Percentiles rank a stretch among this genome's conserved stretches.
Conservation (phyloP, 2,888 invertebrate species). For the Rhyacophila evoluta region DNA sequence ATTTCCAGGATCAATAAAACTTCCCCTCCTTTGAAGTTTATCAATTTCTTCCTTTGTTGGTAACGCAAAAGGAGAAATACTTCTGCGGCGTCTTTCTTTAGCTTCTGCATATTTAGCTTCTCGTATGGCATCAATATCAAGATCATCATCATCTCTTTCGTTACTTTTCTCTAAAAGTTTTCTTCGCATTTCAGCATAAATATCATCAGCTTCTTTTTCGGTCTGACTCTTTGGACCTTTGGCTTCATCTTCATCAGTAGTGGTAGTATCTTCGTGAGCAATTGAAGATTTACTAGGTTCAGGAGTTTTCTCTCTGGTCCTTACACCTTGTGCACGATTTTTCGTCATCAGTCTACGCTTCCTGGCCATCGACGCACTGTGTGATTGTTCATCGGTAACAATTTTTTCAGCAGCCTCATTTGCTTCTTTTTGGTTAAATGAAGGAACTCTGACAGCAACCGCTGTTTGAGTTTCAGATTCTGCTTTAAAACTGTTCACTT, state of each 20-base stretch:
- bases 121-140: constrained; percentile 65
- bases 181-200: constrained; percentile 68
- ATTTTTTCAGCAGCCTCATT: constrained; percentile 56
- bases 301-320: constrained; percentile 68
- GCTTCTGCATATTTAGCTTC: constrained; percentile 65
- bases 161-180: constrained; percentile 64
- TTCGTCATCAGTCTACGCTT: constrained; percentile 74
- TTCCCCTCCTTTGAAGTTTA: constrained; percentile 64
- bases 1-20: constrained; percentile 67
- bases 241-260: constrained; percentile 65
- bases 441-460: constrained; percentile 59
- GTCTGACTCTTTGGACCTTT: constrained; percentile 61
- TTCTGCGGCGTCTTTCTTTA: constrained; percentile 66
- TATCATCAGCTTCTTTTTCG: constrained; percentile 68
- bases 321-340: constrained; percentile 67
- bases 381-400: constrained; percentile 64
- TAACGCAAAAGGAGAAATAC: constrained; percentile 69
- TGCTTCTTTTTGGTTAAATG: constrained; percentile 59
- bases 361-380: constrained; percentile 69
- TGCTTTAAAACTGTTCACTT: constrained; percentile 60
- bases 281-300: constrained; percentile 67
- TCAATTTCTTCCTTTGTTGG: constrained; percentile 63
- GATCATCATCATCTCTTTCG: constrained; percentile 66
- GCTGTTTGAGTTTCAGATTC: constrained; percentile 63
- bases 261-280: constrained; percentile 74